Percentiles rank a stretch among this genome's conserved stretches.
phyloP scores from a whole-genome alignment of 2,888 invertebrate species.

The Anoplius nigerrimus region DNA sequence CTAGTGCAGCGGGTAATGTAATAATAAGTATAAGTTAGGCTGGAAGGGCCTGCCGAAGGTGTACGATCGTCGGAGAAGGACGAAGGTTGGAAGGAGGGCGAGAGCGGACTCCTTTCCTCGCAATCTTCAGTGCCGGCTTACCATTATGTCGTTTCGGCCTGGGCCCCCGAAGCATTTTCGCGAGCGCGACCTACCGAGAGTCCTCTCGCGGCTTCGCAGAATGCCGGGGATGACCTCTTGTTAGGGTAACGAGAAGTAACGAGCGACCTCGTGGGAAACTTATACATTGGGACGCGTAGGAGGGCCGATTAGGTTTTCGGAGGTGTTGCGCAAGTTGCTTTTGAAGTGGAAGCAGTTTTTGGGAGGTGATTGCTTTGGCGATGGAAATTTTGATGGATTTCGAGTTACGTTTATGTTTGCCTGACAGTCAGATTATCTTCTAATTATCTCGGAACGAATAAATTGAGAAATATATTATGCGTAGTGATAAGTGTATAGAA shows the following conservation, averaged over 20 bases:
- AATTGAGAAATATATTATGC: too few species aligned
- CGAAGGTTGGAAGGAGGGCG: slow-evolving; percentile 19
- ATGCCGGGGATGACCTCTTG: neutral
- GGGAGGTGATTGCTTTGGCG: too few species aligned
- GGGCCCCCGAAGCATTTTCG: slow-evolving; percentile 39
- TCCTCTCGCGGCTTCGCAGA: neutral
- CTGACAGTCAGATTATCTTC: too few species aligned
- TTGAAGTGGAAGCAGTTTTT: too few species aligned
- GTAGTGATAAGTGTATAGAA: too few species aligned
- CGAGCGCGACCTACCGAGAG: neutral
- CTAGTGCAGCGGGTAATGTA: slow-evolving; percentile 64
- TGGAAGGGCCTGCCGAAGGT: slow-evolving; percentile 21
- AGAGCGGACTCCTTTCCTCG: slow-evolving; percentile 17
- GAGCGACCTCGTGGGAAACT: neutral
- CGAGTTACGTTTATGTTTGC: too few species aligned
- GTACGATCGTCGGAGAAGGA: neutral
- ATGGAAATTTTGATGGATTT: too few species aligned
- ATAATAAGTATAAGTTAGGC: slow-evolving; percentile 71
- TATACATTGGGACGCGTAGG: too few species aligned
- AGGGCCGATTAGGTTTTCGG: too few species aligned
- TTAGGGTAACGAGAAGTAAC: slow-evolving; percentile 8
- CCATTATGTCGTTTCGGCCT: slow-evolving; percentile 61
- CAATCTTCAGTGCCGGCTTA: slow-evolving; percentile 52
- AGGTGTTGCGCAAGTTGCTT: too few species aligned
- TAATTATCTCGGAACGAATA: too few species aligned